Base-by-base conservation (phyloP, 1,140 invertebrate genomes). In the Pseudomyrmex pallidus region DNA sequence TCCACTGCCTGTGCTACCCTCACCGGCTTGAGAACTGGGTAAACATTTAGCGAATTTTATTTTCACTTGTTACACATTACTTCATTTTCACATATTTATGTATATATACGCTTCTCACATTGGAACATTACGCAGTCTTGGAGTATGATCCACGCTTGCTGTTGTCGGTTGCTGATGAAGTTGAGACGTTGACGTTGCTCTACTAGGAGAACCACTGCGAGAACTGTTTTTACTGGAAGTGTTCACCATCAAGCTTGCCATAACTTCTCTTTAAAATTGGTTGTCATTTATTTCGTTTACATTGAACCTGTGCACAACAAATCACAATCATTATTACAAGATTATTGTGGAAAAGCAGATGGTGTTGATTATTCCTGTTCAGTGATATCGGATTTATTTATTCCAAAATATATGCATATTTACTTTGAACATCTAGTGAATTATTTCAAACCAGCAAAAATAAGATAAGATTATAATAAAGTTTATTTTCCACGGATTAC, bases 221-320 rank as follows among this genome's bases (percentile, higher is more conserved):
- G 94, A 94, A 85, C 93, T 94, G 87, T 91, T 93, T 77, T 94
- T 94, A 89, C 93, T 94, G 85, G 93, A 93, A 12, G 92, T 74
- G 62, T 89, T 90, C 61, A 94, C 92, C 84, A 92, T 93, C 93
- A 94, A 91, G 88, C 90, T 94, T 92, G 92, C 93, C 94, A 94
- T 94, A 88, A 91, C 92, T 91, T 91, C 82, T 82, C 80, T 82
- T 25, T 82, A 35, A 83, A 61, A 73, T 35, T 82, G 57, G 54
- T 82, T 72, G 77, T 89, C 50, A 72, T 70, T 70, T 74, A 52
- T 44, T 66, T 63, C n/a, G 68, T 59, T 82, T 52, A 17, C 48
- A 48, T n/a, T 77, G 73, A 74, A 68, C 64, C 74, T 78, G 50
- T 1, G 67, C 35, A 68, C 8, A 9, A 57, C 12, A 80, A 80